Evolutionary conservation across 2,797 vertebrate species (phyloP).

Genomic region (Epinephelus malabaricus): DNA sequence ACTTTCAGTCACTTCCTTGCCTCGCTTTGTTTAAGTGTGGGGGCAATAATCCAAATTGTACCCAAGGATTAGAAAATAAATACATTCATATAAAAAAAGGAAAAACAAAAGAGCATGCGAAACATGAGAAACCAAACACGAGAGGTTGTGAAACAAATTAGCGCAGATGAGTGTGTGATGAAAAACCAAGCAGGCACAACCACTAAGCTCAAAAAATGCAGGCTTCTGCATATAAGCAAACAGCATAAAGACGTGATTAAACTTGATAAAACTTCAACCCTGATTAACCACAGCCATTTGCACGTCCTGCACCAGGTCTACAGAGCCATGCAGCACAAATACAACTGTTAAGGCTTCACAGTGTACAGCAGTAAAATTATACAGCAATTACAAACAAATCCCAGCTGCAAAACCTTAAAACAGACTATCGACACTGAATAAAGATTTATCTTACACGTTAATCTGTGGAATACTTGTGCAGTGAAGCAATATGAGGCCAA

Average conservation of each 20-base stretch:
- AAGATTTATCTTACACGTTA: not conserved
- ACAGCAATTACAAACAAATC: constrained; percentile 29
- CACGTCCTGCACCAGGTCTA: constrained; percentile 42
- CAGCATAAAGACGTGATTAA: constrained; percentile 70
- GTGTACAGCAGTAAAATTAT: constrained; percentile 20
- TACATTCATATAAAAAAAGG: constrained; percentile 6
- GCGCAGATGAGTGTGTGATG: constrained; percentile 66
- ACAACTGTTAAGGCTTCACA: constrained; percentile 34
- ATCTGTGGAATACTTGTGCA: not conserved
- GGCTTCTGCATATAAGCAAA: constrained; percentile 59
- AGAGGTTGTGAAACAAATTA: constrained; percentile 70
- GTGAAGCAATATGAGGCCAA: not conserved
- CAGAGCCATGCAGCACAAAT: constrained; percentile 44
- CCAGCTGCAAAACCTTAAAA: constrained; percentile 8
- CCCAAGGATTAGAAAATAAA: constrained; percentile 37
- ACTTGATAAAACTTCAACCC: constrained; percentile 76
- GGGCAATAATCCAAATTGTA: constrained; percentile 37
- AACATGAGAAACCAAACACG: constrained; percentile 61
- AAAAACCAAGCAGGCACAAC: constrained; percentile 64
- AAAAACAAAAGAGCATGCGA: constrained; percentile 22
- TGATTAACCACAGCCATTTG: constrained; percentile 71
- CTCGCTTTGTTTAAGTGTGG: constrained; percentile 19
- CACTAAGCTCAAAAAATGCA: constrained; percentile 50
- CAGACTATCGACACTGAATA: constrained; percentile 16
- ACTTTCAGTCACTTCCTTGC: constrained; percentile 31